A percentile compares a stretch with the other conserved stretches of the same genome.
Conservation (phyloP, 2,797 vertebrate species). For the Hippoglossus hippoglossus region DNA sequence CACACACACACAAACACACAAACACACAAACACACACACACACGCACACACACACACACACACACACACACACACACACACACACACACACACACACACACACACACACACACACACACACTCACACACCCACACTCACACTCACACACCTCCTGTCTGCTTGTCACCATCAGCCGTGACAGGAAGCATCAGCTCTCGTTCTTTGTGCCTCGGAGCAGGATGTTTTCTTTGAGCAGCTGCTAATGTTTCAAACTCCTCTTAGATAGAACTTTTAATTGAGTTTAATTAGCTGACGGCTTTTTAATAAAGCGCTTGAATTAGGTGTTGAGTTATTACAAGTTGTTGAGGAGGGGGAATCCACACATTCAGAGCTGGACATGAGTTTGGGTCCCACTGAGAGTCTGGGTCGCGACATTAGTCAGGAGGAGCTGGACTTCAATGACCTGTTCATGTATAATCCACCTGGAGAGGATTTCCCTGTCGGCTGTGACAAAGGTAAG, state of each 20-base stretch:
- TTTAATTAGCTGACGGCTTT: neutral
- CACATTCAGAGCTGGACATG: conserved; percentile 55
- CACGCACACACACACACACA: neutral
- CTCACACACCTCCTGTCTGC: conserved; percentile 30
- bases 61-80: neutral
- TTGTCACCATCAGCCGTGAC: conserved; percentile 57
- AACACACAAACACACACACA: neutral
- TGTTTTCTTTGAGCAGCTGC: conserved; percentile 45
- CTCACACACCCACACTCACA: neutral
- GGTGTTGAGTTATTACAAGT: conserved; percentile 1
- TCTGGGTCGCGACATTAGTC: conserved; percentile 77
- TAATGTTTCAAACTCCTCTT: neutral
- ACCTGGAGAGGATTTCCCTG: conserved; percentile 79
- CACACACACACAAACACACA: neutral
- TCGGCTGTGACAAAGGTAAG: conserved; percentile 85
- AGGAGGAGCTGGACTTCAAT: conserved; percentile 92
- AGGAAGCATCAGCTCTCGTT: conserved; percentile 54
- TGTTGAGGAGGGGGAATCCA: too few species aligned
- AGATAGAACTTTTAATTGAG: neutral
- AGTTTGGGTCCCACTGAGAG: conserved; percentile 64
- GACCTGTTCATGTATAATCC: conserved; percentile 88
- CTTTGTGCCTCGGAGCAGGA: conserved; percentile 8
- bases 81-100: too few species aligned
- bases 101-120: neutral
- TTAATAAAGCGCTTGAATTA: neutral